Conservation (phyloP, 2,113 vertebrate species). For the Sorex araneus region DNA sequence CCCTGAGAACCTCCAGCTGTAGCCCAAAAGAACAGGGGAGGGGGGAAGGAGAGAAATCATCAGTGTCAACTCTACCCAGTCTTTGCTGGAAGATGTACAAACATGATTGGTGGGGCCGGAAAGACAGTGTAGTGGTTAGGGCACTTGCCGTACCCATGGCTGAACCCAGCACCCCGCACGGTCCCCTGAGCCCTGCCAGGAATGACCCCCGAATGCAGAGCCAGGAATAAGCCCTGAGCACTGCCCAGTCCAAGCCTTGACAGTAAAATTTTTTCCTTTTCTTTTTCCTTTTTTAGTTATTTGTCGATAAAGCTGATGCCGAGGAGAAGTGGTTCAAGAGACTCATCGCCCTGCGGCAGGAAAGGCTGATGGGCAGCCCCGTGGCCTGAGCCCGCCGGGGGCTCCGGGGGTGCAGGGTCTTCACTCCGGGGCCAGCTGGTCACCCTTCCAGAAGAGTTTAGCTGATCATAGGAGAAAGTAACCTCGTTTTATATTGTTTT, state of each 20-base stretch:
- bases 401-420: no score
- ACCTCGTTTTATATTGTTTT: constrained; percentile 46
- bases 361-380: constrained; percentile 97
- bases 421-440: background rate
- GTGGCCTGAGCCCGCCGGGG: constrained; percentile 89
- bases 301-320: constrained; percentile 95
- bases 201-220: no score
- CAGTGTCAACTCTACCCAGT: background rate
- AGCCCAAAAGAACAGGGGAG: no score
- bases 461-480: constrained; percentile 14
- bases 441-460: constrained; percentile 46
- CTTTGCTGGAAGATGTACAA: background rate
- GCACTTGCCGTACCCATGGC: no score
- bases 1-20: no score
- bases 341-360: constrained; percentile 94
- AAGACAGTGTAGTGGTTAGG: no score
- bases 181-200: no score
- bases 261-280: no score
- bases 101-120: background rate
- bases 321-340: constrained; percentile 96
- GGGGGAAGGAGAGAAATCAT: no score
- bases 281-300: constrained; percentile 90
- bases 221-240: no score
- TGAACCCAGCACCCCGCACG: no score
- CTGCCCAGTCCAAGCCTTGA: no score